Conservation (phyloP, 2,113 vertebrate species). For the Pteropus alecto region DNA sequence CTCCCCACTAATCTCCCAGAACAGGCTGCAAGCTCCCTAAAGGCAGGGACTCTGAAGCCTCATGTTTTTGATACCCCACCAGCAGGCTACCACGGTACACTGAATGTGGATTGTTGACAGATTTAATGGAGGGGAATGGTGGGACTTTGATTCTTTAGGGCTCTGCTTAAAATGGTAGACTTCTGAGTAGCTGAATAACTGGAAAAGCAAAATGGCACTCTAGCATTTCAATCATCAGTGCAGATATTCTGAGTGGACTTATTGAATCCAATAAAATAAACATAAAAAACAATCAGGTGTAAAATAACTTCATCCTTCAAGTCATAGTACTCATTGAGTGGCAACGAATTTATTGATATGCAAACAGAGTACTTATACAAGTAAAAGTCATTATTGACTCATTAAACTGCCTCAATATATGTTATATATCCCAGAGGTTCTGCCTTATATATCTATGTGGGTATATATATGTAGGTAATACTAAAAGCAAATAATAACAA, state of each 20-base stretch:
- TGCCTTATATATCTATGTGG: background rate
- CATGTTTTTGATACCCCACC: background rate
- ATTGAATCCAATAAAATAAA: background rate
- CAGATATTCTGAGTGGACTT: background rate
- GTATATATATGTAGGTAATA: background rate
- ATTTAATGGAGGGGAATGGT: background rate
- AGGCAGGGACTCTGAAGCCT: background rate
- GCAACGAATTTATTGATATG: background rate
- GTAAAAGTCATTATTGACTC: background rate
- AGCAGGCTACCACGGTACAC: background rate
- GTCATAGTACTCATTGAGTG: background rate
- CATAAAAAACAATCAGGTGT: background rate
- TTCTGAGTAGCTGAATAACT: background rate
- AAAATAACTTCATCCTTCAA: constrained; percentile 6
- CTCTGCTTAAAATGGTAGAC: background rate
- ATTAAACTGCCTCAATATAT: background rate
- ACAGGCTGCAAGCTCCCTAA: background rate
- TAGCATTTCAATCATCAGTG: background rate
- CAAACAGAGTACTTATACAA: background rate
- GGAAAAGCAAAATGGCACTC: background rate
- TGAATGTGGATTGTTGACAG: background rate
- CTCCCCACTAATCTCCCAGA: background rate
- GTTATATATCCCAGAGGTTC: background rate
- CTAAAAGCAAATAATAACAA: background rate
- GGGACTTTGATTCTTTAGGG: background rate